Conservation (phyloP, 2,797 vertebrate species). For the Centroberyx gerrardi region DNA sequence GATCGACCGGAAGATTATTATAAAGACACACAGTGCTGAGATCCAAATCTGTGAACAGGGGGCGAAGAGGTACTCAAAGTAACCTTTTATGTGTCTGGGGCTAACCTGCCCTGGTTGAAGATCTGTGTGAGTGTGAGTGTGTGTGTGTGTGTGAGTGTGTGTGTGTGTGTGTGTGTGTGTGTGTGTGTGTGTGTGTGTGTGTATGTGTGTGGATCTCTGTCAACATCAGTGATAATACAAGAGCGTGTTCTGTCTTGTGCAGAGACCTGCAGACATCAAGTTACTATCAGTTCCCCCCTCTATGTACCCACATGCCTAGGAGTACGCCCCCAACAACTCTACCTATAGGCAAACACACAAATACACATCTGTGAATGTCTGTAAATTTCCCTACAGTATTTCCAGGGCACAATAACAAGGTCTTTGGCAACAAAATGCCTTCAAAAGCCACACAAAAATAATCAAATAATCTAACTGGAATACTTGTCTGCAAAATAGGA, state of each 20-base stretch:
- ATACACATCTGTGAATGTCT: constrained; percentile 61
- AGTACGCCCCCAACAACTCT: constrained; percentile 46
- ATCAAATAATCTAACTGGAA: constrained; percentile 81
- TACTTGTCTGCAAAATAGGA: constrained; percentile 78
- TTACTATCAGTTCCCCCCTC: constrained; percentile 57
- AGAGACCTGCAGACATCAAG: constrained; percentile 67
- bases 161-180: constrained; percentile 24
- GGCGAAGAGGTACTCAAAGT: constrained; percentile 51
- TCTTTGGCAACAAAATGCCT: constrained; percentile 27
- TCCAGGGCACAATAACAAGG: constrained; percentile 26
- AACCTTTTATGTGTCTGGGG: constrained; percentile 29
- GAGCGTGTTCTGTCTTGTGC: constrained; percentile 71
- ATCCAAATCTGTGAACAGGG: constrained; percentile 58
- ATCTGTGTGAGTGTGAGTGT: constrained; percentile 30
- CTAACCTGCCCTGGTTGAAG: constrained; percentile 15
- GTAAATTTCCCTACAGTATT: constrained; percentile 52
- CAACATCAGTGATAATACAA: constrained; percentile 64
- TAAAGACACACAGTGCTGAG: constrained; percentile 37
- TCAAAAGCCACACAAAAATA: constrained; percentile 33
- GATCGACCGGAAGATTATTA: constrained; percentile 33
- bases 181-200: constrained; percentile 26
- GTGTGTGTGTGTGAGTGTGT: constrained; percentile 28
- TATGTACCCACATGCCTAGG: constrained; percentile 54
- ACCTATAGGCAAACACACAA: constrained; percentile 49
- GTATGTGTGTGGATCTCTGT: constrained; percentile 39